Evolutionary conservation across 2,113 vertebrate species (phyloP).

Genomic region (Ptilonorhynchus violaceus): DNA sequence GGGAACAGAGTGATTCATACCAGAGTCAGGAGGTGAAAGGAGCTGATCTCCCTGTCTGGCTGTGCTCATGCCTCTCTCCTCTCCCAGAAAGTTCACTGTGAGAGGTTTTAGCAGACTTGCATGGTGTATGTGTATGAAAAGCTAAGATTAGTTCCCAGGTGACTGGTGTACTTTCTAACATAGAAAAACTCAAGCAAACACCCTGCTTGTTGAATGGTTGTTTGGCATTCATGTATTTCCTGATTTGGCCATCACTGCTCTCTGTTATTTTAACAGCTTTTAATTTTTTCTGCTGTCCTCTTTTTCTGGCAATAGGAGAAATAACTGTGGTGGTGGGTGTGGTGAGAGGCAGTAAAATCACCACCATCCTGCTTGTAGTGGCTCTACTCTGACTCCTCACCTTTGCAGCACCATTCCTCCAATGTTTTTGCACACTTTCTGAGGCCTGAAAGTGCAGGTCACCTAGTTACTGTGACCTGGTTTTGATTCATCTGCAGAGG

Average conservation of each 20-base stretch:
- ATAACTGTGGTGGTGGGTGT: background rate
- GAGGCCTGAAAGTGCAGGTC: background rate
- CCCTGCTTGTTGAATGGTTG: background rate
- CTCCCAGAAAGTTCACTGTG: background rate
- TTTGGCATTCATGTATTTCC: background rate
- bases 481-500: background rate
- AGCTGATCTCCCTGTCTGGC: background rate
- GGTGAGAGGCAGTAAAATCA: background rate
- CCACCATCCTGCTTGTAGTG: accelerated
- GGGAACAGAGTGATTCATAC: background rate
- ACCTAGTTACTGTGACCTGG: background rate
- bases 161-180: background rate
- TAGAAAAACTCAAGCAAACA: background rate
- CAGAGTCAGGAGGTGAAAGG: background rate
- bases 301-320: background rate
- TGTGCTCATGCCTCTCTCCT: background rate
- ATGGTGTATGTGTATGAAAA: background rate
- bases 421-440: background rate
- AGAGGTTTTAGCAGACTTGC: background rate
- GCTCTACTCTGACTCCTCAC: background rate
- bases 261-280: background rate
- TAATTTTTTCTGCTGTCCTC: background rate
- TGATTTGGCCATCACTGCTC: background rate
- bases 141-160: background rate
- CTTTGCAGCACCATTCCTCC: background rate